These are phyloP conservation scores for Drosophila malerkotliana DNA, from an alignment of 1,140 invertebrate species.

Conservation along the genomic window DNA sequence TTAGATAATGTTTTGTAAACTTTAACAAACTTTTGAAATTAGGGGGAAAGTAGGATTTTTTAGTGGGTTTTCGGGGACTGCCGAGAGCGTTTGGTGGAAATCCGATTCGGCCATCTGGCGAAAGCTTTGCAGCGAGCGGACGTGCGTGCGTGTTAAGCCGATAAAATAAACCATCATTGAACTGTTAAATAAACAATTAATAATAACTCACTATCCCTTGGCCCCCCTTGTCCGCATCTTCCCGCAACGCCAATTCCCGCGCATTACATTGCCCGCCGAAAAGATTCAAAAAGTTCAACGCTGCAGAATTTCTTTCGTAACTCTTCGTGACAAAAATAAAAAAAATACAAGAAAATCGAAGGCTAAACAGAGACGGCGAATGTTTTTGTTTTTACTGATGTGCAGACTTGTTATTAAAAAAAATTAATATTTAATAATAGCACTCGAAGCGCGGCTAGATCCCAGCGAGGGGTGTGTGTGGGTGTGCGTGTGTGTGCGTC, in stretches of 20 bases:
- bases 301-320: slow-evolving; percentile 36
- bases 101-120: background rate
- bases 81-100: too few species aligned
- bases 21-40: too few species aligned
- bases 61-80: too few species aligned
- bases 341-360: slow-evolving; percentile 22
- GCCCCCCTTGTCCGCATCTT: slow-evolving; percentile 3
- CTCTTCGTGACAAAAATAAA: slow-evolving; percentile 19
- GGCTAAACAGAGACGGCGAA: slow-evolving; percentile 23
- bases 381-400: slow-evolving; percentile 4
- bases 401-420: slow-evolving; percentile 16
- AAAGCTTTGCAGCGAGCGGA: slow-evolving; percentile 16
- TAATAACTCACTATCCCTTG: background rate
- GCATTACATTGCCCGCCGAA: too few species aligned
- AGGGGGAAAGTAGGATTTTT: too few species aligned
- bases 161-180: slow-evolving; percentile 1
- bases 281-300: slow-evolving; percentile 1
- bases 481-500: slow-evolving; percentile 1
- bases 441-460: slow-evolving; percentile 3
- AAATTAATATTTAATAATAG: slow-evolving; percentile 8
- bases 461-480: slow-evolving; percentile 1
- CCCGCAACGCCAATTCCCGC: background rate
- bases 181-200: slow-evolving; percentile 1
- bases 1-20: too few species aligned
- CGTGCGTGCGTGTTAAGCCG: slow-evolving; percentile 20